Conservation (phyloP, 2,797 vertebrate species). For the Aselliscus stoliczkanus region DNA sequence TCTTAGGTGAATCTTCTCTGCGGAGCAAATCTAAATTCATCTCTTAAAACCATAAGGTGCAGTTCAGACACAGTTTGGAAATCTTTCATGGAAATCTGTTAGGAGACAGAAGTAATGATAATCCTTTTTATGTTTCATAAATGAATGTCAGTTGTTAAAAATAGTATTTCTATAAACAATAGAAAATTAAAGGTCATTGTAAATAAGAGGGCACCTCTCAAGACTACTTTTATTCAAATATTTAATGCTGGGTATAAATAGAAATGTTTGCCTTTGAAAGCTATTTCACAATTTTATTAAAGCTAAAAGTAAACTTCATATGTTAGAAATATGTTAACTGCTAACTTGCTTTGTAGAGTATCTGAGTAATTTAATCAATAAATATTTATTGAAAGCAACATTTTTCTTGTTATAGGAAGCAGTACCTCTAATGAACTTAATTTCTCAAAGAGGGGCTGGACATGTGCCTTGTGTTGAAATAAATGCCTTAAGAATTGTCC, state of each 20-base stretch:
- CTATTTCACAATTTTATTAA: not conserved
- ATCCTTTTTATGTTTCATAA: not conserved
- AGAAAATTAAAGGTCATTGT: not conserved
- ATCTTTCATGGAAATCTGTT: not conserved
- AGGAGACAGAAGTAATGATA: not conserved
- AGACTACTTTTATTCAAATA: conserved; percentile 3
- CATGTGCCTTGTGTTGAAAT: not conserved
- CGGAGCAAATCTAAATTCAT: conserved; percentile 22
- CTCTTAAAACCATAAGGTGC: not conserved
- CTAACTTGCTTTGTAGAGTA: not conserved
- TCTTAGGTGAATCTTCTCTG: not conserved
- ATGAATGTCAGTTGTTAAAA: not conserved
- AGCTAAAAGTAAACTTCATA: conserved; percentile 2
- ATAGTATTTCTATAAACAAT: not conserved
- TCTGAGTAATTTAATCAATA: conserved; percentile 26
- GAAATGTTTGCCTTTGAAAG: conserved; percentile 44
- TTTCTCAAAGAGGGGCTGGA: not conserved
- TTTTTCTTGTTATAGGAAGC: not conserved
- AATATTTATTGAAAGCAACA: not conserved
- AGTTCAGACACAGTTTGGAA: not conserved
- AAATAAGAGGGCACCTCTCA: not conserved
- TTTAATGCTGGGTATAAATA: not conserved
- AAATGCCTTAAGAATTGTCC: conserved; percentile 8
- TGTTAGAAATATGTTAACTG: conserved; percentile 10
- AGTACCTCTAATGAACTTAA: not conserved